Percentiles rank a stretch among this genome's conserved stretches.
Evolutionary conservation across 2,888 invertebrate species (phyloP).

Genomic region (Heteropelma amictum): DNA sequence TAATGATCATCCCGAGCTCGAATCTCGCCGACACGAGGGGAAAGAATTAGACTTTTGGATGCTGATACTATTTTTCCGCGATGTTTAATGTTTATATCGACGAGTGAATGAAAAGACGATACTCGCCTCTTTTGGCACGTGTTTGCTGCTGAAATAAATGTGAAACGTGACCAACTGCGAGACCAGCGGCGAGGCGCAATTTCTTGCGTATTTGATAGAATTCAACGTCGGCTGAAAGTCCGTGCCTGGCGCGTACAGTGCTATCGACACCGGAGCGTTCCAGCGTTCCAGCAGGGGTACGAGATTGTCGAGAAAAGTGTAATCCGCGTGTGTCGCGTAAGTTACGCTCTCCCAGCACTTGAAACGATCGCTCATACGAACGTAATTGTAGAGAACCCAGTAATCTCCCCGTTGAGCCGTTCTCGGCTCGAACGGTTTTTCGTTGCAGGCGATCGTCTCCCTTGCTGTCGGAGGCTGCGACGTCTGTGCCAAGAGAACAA

Average conservation of each 20-base stretch:
- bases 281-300: slow-evolving; percentile 91
- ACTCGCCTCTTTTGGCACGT: slow-evolving; percentile 86
- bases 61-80: too few relatives aligned
- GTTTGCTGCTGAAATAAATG: slow-evolving; percentile 91
- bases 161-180: slow-evolving; percentile 92
- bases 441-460: slow-evolving; percentile 82
- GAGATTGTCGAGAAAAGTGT: slow-evolving; percentile 93
- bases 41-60: too few relatives aligned
- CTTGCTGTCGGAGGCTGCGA: slow-evolving; percentile 72
- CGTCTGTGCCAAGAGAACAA: background rate
- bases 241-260: slow-evolving; percentile 91
- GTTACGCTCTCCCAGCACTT: slow-evolving; percentile 92
- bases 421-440: slow-evolving; percentile 81
- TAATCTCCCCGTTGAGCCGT: slow-evolving; percentile 88
- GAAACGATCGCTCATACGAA: slow-evolving; percentile 83
- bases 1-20: too few relatives aligned
- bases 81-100: too few relatives aligned
- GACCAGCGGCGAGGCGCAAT: slow-evolving; percentile 86
- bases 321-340: slow-evolving; percentile 95
- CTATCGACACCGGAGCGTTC: slow-evolving; percentile 92
- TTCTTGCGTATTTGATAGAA: slow-evolving; percentile 89
- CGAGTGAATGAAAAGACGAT: too few relatives aligned
- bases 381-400: slow-evolving; percentile 94
- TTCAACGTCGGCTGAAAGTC: slow-evolving; percentile 89
- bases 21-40: too few relatives aligned